Evolutionary conservation across 2,888 invertebrate species (phyloP).

Genomic region (Allygus modestus): DNA sequence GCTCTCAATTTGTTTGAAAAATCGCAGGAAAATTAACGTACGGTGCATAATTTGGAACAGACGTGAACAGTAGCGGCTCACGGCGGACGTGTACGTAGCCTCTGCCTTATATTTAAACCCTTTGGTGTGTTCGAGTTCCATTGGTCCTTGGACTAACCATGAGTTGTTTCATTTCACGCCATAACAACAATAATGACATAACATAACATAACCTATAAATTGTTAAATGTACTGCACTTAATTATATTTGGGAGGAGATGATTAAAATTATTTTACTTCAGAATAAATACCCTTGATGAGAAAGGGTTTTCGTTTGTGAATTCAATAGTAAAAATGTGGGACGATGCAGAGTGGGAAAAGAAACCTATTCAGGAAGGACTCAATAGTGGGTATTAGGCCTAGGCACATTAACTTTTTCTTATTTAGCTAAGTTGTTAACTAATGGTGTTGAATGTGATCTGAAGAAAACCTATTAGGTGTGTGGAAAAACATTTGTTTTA

Average conservation of each 20-base stretch:
- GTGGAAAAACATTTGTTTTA: too few species aligned
- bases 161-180: too few species aligned
- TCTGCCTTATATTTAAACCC: too few species aligned
- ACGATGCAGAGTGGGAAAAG: conserved; percentile 56
- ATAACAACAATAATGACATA: neutral
- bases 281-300: neutral
- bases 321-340: conserved; percentile 44
- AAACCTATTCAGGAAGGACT: conserved; percentile 51
- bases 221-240: neutral
- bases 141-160: too few species aligned
- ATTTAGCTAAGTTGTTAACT: neutral
- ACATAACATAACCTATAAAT: conserved; percentile 12
- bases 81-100: too few species aligned
- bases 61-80: too few species aligned
- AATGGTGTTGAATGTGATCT: too few species aligned
- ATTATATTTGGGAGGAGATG: neutral
- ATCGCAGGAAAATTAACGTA: too few species aligned
- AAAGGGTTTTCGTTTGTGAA: neutral
- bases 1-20: too few species aligned
- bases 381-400: conserved; percentile 38
- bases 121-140: too few species aligned
- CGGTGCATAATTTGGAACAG: too few species aligned
- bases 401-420: neutral
- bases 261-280: neutral
- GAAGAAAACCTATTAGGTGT: too few species aligned